These are phyloP conservation scores for Mythimna albipuncta DNA, from an alignment of 2,888 invertebrate species.

Conservation along the genomic window DNA sequence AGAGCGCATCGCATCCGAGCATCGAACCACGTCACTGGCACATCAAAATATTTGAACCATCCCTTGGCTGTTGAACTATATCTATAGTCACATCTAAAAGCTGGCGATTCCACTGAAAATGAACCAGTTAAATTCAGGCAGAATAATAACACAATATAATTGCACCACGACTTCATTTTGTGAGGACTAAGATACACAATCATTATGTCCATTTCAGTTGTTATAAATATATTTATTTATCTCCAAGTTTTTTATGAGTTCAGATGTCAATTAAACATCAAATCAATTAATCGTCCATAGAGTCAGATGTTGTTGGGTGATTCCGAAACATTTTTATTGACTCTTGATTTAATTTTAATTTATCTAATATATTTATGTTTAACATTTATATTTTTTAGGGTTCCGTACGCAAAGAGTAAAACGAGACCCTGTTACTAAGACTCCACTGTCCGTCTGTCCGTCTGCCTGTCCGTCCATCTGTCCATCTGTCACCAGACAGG, in stretches of 20 bases:
- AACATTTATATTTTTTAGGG: too few species aligned
- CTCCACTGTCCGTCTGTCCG: too few species aligned
- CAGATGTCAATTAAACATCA: not conserved
- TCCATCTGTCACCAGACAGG: too few species aligned
- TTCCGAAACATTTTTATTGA: too few species aligned
- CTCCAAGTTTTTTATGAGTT: not conserved
- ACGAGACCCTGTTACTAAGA: too few species aligned
- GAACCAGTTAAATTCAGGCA: not conserved
- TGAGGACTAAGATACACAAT: not conserved
- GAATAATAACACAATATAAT: not conserved
- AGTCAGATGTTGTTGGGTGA: too few species aligned
- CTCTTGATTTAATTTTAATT: too few species aligned
- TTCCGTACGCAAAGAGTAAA: too few species aligned
- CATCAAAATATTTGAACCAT: constrained; percentile 31
- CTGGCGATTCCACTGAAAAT: not conserved
- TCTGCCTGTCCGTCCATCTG: too few species aligned
- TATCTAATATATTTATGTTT: too few species aligned
- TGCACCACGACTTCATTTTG: not conserved
- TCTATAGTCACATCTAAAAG: constrained; percentile 35
- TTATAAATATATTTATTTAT: not conserved
- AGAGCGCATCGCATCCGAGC: constrained; percentile 28
- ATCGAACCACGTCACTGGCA: constrained; percentile 32
- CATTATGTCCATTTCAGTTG: not conserved
- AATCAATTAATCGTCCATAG: too few species aligned
- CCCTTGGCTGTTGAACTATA: constrained; percentile 17